Evolutionary conservation across 2,888 invertebrate genomes (phyloP), one percentile per base, ranked within the genome.

Genomic region (Orthosia incerta): DNA sequence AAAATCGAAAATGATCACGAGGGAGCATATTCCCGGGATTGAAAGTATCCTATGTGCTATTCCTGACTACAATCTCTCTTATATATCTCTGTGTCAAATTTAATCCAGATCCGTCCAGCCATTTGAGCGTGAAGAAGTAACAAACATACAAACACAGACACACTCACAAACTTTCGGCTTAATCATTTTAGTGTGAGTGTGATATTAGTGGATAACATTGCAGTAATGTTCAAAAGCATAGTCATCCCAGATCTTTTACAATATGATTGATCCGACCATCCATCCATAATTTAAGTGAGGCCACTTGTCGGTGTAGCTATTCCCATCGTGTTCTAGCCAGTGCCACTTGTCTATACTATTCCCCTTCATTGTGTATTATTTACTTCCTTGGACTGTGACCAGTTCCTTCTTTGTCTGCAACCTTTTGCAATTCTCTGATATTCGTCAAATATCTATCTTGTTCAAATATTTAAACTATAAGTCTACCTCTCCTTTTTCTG

Each of bases 291-390:
- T 45, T 51, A 64, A 74, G 74, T 74, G 76, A 7, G 61, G 53
- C n/a, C 80, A 80, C 51, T 76, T 72, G 74, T 80, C 65, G 75
- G 75, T 74, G 80, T 74, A 63, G 59, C 64, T 51, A 74, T 76
- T 60, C 23, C 60, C 55, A 46, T 51, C 65, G 65, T 65, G 63
- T 81, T 81, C 46, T 76, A 76, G 23, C 53, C 48, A 60, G 50
- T 50, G 23, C 50, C 45, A 74, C 59, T 76, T 60, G 7, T 15
- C 46, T 31, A 26, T n/a, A 39, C 59, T 45, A 31, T 79, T 55
- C 53, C 39, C 39, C 39, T 26, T 80, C 53, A 63, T 20, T 31
- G 31, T 31, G 31, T 31, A 26, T 26, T 26, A 3, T 26, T 26
- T 26, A 26, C 3, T 26, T 26, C 4, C 26, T 20, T 53, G 4